phyloP scores from a whole-genome alignment of 2,888 invertebrate species.

The Polyommatus icarus region DNA sequence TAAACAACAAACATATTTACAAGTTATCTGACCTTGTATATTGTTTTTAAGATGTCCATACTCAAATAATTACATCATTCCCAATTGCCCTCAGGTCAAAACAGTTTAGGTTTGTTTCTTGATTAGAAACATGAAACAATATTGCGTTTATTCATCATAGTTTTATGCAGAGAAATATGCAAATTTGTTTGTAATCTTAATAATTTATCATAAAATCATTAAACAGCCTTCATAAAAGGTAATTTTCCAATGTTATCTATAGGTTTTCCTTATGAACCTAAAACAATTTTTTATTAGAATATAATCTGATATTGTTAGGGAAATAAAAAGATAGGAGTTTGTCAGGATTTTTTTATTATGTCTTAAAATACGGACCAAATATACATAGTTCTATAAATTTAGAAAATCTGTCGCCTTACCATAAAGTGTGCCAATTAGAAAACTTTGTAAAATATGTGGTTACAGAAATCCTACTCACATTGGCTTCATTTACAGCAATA shows the following conservation, averaged over 20 bases:
- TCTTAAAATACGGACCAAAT: conserved; percentile 52
- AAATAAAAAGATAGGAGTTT: conserved; percentile 26
- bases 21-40: conserved; percentile 25
- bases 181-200: not conserved
- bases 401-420: conserved; percentile 45
- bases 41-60: conserved; percentile 49
- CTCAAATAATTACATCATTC: conserved; percentile 65
- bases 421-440: conserved; percentile 15
- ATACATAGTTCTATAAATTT: conserved; percentile 52
- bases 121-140: not conserved
- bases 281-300: not conserved
- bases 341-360: conserved; percentile 46
- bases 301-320: not conserved
- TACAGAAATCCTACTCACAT: not conserved
- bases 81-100: conserved; percentile 57
- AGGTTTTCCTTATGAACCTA: not conserved
- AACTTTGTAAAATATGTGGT: conserved; percentile 9
- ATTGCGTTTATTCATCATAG: not conserved
- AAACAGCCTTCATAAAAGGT: no score
- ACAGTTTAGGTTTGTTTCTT: conserved; percentile 2
- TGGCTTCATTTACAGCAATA: not conserved
- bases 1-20: conserved; percentile 1
- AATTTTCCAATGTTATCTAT: not conserved
- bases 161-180: not conserved
- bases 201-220: no score